Evolutionary conservation across 1,140 invertebrate genomes (phyloP), one percentile per base, ranked within the genome.

Genomic region (Idris sp.): DNA sequence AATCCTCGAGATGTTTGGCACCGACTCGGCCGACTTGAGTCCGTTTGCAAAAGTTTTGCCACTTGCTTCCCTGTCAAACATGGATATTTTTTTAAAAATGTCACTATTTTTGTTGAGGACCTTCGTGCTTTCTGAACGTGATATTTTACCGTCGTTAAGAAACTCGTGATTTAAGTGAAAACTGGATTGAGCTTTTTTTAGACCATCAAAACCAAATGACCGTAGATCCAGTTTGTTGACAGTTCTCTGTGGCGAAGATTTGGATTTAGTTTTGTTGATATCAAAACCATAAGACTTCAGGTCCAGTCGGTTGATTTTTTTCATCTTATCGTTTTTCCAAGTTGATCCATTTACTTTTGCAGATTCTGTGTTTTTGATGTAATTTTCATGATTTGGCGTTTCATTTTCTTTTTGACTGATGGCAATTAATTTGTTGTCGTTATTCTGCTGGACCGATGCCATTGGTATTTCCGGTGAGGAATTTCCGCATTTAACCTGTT

Each of bases 201-300:
- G 30, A 0, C 79, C 83, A 4, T 74, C 74, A 14, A 84, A 86
- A 1, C 83, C 84, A 26, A 82, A 86, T 8, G 53, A 77, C 9
- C 71, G 81, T 2, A 86, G 22, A 26, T 86, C 81, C 4, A 86
- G 16, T 44, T 83, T 86, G 22, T 86, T 86, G 0, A 84, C 77
- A 2, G 81, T 43, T 10, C 81, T 76, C 1, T 74, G 76, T 2
- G 74, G 38, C 0, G 74, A 61, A 1, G 64, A 26, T 14, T 25
- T 76, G 6, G 56, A 61, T 4, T 51, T 56, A 9, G 51, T 71
- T 10, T 38, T 36, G 11, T 56, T 62, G 25, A 83, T 82, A 16
- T 78, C 78, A 25, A 86, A 86, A 0, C 83, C 83, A 19, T 85
- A 86, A 11, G 83, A 79, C 26, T 83, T 81, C 14, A 86, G 36